Base-by-base conservation (phyloP, 2,113 vertebrate species). In the Corynorhinus townsendii region DNA sequence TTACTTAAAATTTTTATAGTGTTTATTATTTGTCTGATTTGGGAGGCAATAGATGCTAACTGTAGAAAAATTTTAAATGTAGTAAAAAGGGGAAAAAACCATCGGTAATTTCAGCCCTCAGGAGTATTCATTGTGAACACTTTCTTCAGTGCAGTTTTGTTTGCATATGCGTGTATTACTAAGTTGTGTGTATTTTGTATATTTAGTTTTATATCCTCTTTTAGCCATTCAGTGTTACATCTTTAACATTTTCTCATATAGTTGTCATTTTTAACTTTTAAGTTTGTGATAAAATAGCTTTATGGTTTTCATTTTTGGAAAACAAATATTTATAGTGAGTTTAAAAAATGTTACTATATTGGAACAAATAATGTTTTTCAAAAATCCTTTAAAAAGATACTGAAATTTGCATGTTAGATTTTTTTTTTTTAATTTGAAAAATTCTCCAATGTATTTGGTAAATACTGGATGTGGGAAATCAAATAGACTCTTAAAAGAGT, bases 301-400 rank as follows among this genome's bases (percentile, higher is more conserved):
- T 84, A 56, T 75, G 69, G 88, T 80, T 91, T 96, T 95, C n/a
- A 79, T 83, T 96, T 94, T 92, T 49, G 59, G 80, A 86, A 96
- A 89, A 89, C 54, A 16, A 22, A 79, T 84, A 90, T 73, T 92
- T 86, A 80, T 76, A 76, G 22, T 83, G 45, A 87, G 40, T 54
- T 59, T 1, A 35, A 45, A 56, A 66, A 26, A 64, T 88, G 12
- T 91, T 90, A 59, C 26, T 19, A 45, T 38, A 54, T 52, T 45
- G 38, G 33, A 80, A 62, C 54, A 91, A 86, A 92, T 86, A 73
- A 77, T 54, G 94, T 92, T 86, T 66, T 86, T 75, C n/a, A 68
- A 79, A 89, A 90, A 11, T 87, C 35, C 9, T 83, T 92, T 26
- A 77, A 83, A 92, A 87, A 14, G n/a, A 62, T 73, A 73, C 66